Base-by-base conservation (phyloP, 2,113 vertebrate genomes). In the Ceyx melanurus region DNA sequence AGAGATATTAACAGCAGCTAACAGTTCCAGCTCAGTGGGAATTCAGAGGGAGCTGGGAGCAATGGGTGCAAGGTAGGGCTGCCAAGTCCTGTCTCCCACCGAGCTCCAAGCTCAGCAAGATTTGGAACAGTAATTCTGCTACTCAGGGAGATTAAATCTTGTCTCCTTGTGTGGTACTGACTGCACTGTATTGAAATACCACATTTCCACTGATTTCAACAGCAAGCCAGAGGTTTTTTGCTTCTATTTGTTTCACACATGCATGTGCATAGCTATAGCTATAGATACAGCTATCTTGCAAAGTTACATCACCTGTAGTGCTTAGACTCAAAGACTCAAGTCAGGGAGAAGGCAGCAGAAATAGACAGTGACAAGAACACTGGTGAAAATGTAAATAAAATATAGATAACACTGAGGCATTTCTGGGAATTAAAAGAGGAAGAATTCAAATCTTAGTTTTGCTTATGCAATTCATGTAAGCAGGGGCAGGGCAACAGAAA, bases 381-480 rank as follows among this genome's bases (percentile, higher is more conserved):
- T 58, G 42, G 73, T 53, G 33, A 82, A 82, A 90, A 10, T 35
- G 48, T 56, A 89, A 81, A 51, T 54, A 78, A 81, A 74, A 74
- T 29, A 56, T 31, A 89, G 88, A 64, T 25, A 82, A 68, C 58
- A 25, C 22, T 21, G 11, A 65, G 46, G 18, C 29, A 66, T 64
- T 91, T 94, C 81, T 82, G 86, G 62, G 71, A 85, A 94, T 74
- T 82, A 73, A 90, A 93, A 82, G 56, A 29, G 67, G 91, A 93
- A 93, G 74, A 57, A 66, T 68, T 75, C 18, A 73, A 74, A 66
- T 29, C 5, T 70, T 56, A 20, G 14, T 45, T 87, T 70, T 76
- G 23, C 16, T 93, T 31, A 91, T 74, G 74, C 57, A 96, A 79
- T 82, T 70, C 22, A 8, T 43, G 25, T 76, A 90, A 93, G 31